These are phyloP conservation scores for Nerophis ophidion DNA, from an alignment of 2,113 vertebrate genomes.

Conservation along the genomic window DNA sequence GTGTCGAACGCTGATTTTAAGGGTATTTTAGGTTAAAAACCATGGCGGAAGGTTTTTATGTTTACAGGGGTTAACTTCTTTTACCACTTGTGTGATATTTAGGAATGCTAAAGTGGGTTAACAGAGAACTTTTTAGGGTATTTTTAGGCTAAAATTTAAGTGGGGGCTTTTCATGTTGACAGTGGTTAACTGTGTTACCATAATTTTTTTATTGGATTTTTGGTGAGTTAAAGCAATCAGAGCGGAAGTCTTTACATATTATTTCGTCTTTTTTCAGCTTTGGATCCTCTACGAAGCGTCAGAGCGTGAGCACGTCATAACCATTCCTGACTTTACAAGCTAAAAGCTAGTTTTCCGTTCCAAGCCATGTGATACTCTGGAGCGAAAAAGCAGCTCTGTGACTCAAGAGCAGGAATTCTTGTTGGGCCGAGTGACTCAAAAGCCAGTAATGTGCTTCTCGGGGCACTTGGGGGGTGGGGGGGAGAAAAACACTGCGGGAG, in stretches of 20 bases:
- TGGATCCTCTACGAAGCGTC: neutral
- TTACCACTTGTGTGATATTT: too few species aligned
- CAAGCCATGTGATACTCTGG: slow-evolving; percentile 4
- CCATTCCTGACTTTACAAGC: neutral
- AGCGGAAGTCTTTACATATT: neutral
- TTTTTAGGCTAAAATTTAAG: too few species aligned
- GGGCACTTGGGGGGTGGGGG: neutral
- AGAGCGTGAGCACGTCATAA: neutral
- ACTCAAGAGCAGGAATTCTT: slow-evolving; percentile 7
- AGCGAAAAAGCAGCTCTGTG: slow-evolving; percentile 6
- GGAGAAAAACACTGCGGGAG: neutral
- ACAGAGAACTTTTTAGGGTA: too few species aligned
- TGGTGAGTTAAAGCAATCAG: too few species aligned
- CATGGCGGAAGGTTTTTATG: too few species aligned
- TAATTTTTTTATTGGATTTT: too few species aligned
- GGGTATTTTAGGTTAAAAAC: too few species aligned
- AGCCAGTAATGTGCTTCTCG: slow-evolving; percentile 2
- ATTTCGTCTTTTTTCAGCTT: neutral
- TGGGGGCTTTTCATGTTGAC: too few species aligned
- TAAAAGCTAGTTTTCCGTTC: slow-evolving; percentile 5
- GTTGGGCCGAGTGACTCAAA: slow-evolving; percentile 9
- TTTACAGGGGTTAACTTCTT: too few species aligned
- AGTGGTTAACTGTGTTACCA: too few species aligned
- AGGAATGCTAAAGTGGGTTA: too few species aligned
- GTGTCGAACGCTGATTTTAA: too few species aligned